Evolutionary conservation across 2,888 invertebrate species (phyloP), one percentile per base, ranked within the genome.

Genomic region (Thereva nobilitata): DNA sequence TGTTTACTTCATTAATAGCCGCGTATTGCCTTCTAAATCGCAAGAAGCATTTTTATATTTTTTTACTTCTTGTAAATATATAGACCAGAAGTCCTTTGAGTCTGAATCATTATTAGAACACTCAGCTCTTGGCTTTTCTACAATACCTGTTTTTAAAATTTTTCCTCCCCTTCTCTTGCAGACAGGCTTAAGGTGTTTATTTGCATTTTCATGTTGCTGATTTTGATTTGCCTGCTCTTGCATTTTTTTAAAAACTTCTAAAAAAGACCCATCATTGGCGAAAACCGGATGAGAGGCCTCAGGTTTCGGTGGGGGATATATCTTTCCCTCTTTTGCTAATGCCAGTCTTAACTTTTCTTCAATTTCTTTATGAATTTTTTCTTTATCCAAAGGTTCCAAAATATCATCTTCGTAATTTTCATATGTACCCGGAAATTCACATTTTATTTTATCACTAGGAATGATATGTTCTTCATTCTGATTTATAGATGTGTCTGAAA

Each of bases 61-160:
- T 77, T 93, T 91, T 12, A 96, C 95, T 85, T 95, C 96, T 69
- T 92, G 92, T 88, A 95, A 89, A 78, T 96, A 96, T 37, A 93
- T 85, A 0, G 94, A 91, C 95, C 95, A 95, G 9, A 95, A 93
- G 80, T 95, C 95, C 76, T 91, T 92, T 0, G 89, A 88, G 70
- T 84, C 82, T 35, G 77, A 78, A 23, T 59, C 61, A 44, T 75
- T 77, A 9, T 74, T 72, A 23, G 86, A 84, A 54, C 83, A 84
- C 72, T 87, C 87, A 34, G 86, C 85, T 77, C 90, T 90, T 54
- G 87, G 86, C 78, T 95, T 95, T 75, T 93, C 92, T 47, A 95
- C 95, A 78, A 94, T 84, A 47, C 95, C 95, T 54, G 94, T 95
- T 82, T 94, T 94, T 12, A 95, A 83, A 56, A 93, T 90, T 77